Evolutionary conservation across 2,888 invertebrate genomes (phyloP).

Genomic region (Netelia virgata): DNA sequence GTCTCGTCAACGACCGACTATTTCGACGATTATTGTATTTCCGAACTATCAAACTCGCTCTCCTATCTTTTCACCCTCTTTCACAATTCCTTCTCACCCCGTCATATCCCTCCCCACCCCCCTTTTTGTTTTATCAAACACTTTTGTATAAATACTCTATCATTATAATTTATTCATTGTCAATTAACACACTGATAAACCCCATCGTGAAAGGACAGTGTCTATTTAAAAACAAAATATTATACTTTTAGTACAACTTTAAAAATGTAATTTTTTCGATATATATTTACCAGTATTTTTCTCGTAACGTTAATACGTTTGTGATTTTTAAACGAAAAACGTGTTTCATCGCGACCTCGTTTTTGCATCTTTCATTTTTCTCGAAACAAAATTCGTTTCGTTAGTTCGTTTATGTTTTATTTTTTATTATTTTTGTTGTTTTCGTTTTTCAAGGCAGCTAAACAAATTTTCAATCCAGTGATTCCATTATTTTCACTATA

Average conservation of each 20-base stretch:
- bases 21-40: constrained; percentile 50
- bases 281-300: constrained; percentile 58
- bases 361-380: constrained; percentile 57
- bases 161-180: constrained; percentile 49
- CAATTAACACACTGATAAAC: constrained; percentile 44
- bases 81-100: constrained; percentile 16
- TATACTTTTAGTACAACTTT: constrained; percentile 53
- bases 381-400: constrained; percentile 32
- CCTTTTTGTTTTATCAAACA: neutral
- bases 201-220: constrained; percentile 28
- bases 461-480: constrained; percentile 39
- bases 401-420: neutral
- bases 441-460: constrained; percentile 43
- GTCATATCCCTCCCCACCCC: neutral
- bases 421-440: constrained; percentile 24
- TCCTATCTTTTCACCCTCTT: constrained; percentile 33
- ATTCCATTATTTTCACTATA: constrained; percentile 48
- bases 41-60: constrained; percentile 28
- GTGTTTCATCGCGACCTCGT: too few species aligned
- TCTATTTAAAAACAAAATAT: constrained; percentile 19
- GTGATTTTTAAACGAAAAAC: constrained; percentile 15
- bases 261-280: constrained; percentile 55
- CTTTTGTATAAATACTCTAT: constrained; percentile 58
- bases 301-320: neutral
- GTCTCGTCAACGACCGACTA: constrained; percentile 52